Evolutionary conservation across 2,888 invertebrate genomes (phyloP).

Genomic region (Torymus auratus): DNA sequence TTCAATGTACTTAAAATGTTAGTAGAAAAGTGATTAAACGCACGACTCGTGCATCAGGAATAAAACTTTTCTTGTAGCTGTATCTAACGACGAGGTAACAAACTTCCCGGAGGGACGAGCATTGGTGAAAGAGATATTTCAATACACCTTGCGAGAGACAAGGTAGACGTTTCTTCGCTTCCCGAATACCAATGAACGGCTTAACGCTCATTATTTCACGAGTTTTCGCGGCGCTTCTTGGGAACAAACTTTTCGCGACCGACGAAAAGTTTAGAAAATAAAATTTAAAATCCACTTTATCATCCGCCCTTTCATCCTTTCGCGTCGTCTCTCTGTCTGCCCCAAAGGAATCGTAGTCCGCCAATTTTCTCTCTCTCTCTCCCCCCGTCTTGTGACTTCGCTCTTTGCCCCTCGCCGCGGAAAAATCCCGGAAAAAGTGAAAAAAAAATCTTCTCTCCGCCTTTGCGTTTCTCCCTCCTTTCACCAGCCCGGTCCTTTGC

Average conservation of each 20-base stretch:
- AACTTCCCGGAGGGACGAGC: no score
- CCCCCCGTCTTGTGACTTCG: background rate
- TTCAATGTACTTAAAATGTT: no score
- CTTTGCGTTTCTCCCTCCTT: background rate
- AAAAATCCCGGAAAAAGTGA: conserved; percentile 4
- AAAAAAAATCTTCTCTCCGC: conserved; percentile 1
- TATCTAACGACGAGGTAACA: no score
- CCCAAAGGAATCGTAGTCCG: conserved; percentile 14
- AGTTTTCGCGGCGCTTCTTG: background rate
- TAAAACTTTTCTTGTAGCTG: no score
- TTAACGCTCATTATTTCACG: conserved; percentile 17
- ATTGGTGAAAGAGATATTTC: no score
- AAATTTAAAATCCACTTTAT: conserved; percentile 43
- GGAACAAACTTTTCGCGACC: conserved; percentile 3
- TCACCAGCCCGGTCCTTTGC: background rate
- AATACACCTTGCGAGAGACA: no score
- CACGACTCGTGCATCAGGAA: no score
- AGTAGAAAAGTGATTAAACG: no score
- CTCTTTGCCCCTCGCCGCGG: background rate
- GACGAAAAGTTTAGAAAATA: conserved; percentile 39
- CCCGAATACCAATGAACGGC: background rate
- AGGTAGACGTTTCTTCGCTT: background rate
- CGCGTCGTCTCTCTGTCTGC: background rate
- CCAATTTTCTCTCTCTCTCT: conserved; percentile 9
- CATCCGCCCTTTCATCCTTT: conserved; percentile 9